Conservation (phyloP, 2,797 vertebrate genomes). For the Acanthiza pusilla region DNA sequence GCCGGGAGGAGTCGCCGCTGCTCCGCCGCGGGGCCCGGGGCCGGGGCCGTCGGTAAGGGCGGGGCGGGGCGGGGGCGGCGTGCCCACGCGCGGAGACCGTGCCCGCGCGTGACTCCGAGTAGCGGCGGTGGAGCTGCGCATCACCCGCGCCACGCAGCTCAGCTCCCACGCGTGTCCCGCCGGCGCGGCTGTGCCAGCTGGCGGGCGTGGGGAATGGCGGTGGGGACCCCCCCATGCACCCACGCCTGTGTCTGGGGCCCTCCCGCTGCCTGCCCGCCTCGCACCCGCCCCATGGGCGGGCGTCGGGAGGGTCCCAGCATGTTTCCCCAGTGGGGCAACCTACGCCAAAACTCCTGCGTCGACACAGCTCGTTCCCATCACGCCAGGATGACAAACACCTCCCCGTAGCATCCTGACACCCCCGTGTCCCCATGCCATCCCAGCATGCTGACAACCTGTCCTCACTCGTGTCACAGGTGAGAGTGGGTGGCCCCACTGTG, state of each 20-base stretch:
- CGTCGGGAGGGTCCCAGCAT: neutral
- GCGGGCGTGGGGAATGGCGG: neutral
- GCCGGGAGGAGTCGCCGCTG: conserved; percentile 34
- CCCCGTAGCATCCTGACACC: neutral
- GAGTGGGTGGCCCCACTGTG: neutral
- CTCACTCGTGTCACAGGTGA: neutral
- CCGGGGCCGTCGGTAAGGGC: conserved; percentile 14
- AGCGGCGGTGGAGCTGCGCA: neutral
- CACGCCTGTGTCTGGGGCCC: neutral
- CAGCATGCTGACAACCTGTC: neutral
- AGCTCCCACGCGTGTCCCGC: neutral
- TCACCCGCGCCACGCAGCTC: neutral
- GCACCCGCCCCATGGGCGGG: neutral
- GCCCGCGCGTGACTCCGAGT: neutral
- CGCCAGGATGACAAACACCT: neutral
- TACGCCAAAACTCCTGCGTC: neutral
- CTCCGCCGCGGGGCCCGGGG: conserved; percentile 6
- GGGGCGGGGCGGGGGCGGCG: neutral
- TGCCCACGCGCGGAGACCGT: neutral
- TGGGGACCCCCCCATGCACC: neutral
- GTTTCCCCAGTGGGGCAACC: neutral
- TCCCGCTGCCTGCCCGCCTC: neutral
- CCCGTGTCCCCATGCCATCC: neutral
- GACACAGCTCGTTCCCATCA: neutral
- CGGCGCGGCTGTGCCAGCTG: neutral